phyloP scores from a whole-genome alignment of 2,797 vertebrate genomes.

The Phalloptychus januarius region DNA sequence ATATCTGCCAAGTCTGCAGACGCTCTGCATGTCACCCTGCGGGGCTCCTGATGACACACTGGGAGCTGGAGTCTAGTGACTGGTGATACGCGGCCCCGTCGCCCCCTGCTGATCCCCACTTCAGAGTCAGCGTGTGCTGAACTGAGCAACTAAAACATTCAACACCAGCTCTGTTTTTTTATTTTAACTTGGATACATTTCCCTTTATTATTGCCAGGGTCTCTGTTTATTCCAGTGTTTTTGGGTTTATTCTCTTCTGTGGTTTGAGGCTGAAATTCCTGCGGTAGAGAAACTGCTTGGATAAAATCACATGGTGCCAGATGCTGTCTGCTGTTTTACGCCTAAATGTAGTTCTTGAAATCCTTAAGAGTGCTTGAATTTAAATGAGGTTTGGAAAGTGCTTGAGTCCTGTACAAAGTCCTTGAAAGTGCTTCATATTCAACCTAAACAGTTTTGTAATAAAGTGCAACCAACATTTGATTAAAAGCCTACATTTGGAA shows the following conservation, averaged over 20 bases:
- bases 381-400: no score
- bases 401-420: no score
- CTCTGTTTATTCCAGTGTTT: slow-evolving; percentile 7
- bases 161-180: slow-evolving; percentile 8
- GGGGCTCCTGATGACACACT: slow-evolving; percentile 47
- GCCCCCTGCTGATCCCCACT: slow-evolving; percentile 52
- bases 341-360: neutral
- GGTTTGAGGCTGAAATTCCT: slow-evolving; percentile 37
- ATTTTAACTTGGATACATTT: neutral
- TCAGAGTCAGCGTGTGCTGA: slow-evolving; percentile 42
- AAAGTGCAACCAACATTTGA: no score
- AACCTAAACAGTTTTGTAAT: no score
- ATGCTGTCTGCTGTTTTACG: slow-evolving; percentile 22
- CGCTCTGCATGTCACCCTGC: slow-evolving; percentile 43
- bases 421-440: no score
- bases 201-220: neutral
- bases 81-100: slow-evolving; percentile 57
- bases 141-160: slow-evolving; percentile 27
- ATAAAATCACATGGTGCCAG: slow-evolving; percentile 44
- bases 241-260: neutral
- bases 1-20: slow-evolving; percentile 9
- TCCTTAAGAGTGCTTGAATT: no score
- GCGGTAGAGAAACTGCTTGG: slow-evolving; percentile 40
- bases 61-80: slow-evolving; percentile 57
- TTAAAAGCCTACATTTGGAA: no score